Evolutionary conservation across 2,113 vertebrate genomes (phyloP).

Genomic region (Lontra canadensis): DNA sequence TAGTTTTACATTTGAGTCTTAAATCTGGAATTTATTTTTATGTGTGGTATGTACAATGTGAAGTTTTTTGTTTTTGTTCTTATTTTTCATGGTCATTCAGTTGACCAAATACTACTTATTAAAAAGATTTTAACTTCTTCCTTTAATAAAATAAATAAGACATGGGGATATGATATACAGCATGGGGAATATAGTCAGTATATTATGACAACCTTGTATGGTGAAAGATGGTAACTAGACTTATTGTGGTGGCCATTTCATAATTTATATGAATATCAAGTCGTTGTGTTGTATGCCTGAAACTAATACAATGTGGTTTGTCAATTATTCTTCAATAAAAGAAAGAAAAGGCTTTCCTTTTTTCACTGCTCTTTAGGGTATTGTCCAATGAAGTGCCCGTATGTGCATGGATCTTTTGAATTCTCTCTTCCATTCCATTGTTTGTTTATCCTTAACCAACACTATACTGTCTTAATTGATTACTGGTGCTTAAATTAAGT

Average conservation of each 20-base stretch:
- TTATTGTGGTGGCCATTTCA: neutral
- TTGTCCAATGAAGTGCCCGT: neutral
- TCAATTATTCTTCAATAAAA: neutral
- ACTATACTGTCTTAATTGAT: neutral
- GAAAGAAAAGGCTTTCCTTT: neutral
- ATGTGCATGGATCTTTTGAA: neutral
- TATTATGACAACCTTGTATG: neutral
- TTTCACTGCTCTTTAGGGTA: neutral
- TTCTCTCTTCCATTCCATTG: neutral
- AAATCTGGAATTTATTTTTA: slow-evolving; percentile 25
- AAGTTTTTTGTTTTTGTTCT: neutral
- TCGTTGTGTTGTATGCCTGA: neutral
- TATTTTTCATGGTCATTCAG: neutral
- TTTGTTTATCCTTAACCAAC: neutral
- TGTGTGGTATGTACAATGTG: neutral
- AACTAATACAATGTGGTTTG: neutral
- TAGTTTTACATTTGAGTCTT: neutral
- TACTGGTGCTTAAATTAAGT: neutral
- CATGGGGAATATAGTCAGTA: neutral
- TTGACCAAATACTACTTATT: neutral
- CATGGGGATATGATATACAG: neutral
- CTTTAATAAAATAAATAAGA: neutral
- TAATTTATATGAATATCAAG: neutral
- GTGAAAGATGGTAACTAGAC: neutral
- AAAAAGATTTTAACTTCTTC: neutral